Conservation (phyloP, 2,888 invertebrate genomes). For the Seira sanloemensis region DNA sequence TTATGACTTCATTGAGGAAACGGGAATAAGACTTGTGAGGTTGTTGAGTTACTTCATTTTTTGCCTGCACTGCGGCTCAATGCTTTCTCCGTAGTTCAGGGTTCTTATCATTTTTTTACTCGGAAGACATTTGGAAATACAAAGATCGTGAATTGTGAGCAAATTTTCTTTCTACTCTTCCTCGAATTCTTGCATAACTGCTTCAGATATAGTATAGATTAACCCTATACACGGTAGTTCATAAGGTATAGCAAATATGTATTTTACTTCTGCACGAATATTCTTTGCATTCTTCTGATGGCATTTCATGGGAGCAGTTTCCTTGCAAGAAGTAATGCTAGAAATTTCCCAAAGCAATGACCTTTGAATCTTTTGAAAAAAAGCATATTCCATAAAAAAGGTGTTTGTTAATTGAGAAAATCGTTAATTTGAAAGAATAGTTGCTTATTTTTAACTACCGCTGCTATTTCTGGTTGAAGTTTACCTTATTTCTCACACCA, state of each 20-base stretch:
- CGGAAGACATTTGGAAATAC: not conserved
- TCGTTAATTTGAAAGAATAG: too few species aligned
- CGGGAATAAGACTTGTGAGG: not conserved
- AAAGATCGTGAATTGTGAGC: not conserved
- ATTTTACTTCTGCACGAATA: not conserved
- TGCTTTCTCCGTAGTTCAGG: not conserved
- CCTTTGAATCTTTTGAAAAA: too few species aligned
- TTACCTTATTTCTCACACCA: too few species aligned
- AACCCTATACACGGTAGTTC: not conserved
- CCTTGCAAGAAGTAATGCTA: too few species aligned
- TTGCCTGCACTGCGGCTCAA: not conserved
- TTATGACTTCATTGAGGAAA: not conserved
- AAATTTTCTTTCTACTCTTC: not conserved
- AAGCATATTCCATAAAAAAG: too few species aligned
- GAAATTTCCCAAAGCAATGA: too few species aligned
- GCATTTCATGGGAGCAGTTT: not conserved
- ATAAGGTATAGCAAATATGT: too few species aligned
- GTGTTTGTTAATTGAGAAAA: too few species aligned
- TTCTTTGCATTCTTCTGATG: not conserved
- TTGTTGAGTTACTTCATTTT: not conserved
- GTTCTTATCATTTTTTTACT: not conserved
- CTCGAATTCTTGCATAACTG: not conserved
- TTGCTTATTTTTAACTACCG: too few species aligned
- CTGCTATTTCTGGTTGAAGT: too few species aligned
- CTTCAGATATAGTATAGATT: too few species aligned